A percentile compares a stretch with the other conserved stretches of the same genome.
Evolutionary conservation across 2,113 vertebrate species (phyloP).

Genomic region (Saguinus imperator): DNA sequence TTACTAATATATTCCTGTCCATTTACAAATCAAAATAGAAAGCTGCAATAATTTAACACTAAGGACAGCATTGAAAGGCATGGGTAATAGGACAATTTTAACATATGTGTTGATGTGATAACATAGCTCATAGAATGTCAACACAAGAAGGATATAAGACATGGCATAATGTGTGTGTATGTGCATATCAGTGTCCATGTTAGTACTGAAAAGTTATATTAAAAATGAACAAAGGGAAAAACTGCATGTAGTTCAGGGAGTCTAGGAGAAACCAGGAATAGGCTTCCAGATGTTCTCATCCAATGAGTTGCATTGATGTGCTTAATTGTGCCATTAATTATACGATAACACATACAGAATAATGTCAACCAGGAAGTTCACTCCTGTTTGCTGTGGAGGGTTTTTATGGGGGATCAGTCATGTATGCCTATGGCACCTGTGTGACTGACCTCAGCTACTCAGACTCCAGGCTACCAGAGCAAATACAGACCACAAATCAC

Average conservation of each 20-base stretch:
- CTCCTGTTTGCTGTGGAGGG: not conserved
- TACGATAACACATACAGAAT: not conserved
- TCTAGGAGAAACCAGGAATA: not conserved
- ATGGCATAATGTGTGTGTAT: not conserved
- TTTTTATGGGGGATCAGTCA: not conserved
- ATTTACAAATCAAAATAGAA: not conserved
- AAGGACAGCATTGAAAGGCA: not conserved
- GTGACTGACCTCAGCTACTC: not conserved
- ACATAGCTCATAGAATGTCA: not conserved
- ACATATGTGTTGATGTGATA: not conserved
- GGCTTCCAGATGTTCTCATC: not conserved
- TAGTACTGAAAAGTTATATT: not conserved
- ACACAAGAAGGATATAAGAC: not conserved
- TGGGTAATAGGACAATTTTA: not conserved
- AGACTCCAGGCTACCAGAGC: not conserved
- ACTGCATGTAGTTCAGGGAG: not conserved
- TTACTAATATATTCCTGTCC: not conserved
- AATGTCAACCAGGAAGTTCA: not conserved
- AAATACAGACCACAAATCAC: not conserved
- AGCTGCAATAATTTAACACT: not conserved
- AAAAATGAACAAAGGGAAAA: not conserved
- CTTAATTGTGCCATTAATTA: not conserved
- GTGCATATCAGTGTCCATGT: not conserved
- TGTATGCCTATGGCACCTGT: not conserved
- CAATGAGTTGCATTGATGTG: not conserved